These are phyloP conservation scores for Channallabes apus DNA, from an alignment of 2,797 vertebrate species.

Conservation along the genomic window DNA sequence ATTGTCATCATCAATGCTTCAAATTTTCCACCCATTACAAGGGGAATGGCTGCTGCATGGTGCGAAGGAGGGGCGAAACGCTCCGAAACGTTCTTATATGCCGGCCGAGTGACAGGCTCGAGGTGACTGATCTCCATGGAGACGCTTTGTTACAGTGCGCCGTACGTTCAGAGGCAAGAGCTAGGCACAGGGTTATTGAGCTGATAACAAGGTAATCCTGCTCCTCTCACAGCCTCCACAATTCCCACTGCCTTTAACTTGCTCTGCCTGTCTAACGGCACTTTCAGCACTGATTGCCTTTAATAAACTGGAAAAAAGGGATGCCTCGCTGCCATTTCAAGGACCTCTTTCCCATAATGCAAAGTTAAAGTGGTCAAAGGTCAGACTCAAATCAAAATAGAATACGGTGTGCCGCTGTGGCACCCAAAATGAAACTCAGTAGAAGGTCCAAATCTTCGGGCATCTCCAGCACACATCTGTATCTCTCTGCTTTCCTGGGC, in stretches of 20 bases:
- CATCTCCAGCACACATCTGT: constrained; percentile 16
- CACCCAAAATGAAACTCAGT: constrained; percentile 38
- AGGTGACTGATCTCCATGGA: constrained; percentile 88
- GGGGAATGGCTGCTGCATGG: constrained; percentile 31
- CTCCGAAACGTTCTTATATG: constrained; percentile 79
- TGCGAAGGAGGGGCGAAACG: constrained; percentile 65
- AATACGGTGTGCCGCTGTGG: constrained; percentile 7
- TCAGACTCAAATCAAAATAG: constrained; percentile 52
- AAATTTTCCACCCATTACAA: constrained; percentile 56
- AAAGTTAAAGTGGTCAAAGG: constrained; percentile 48
- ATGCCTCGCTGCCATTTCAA: constrained; percentile 43
- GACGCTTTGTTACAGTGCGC: constrained; percentile 73
- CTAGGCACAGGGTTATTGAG: constrained; percentile 84
- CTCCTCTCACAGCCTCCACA: constrained; percentile 78
- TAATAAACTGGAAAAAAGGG: constrained; percentile 67
- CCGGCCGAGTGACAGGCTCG: constrained; percentile 82
- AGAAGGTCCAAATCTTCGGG: background rate
- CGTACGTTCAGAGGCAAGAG: constrained; percentile 68
- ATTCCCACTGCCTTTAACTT: constrained; percentile 60
- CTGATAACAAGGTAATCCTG: constrained; percentile 90
- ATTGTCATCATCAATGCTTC: constrained; percentile 53
- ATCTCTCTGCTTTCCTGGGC: constrained; percentile 25
- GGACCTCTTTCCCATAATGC: constrained; percentile 39
- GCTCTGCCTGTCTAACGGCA: constrained; percentile 61
- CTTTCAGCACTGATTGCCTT: constrained; percentile 75